Evolutionary conservation across 2,113 vertebrate genomes (phyloP).

Genomic region (Toxostoma redivivum): DNA sequence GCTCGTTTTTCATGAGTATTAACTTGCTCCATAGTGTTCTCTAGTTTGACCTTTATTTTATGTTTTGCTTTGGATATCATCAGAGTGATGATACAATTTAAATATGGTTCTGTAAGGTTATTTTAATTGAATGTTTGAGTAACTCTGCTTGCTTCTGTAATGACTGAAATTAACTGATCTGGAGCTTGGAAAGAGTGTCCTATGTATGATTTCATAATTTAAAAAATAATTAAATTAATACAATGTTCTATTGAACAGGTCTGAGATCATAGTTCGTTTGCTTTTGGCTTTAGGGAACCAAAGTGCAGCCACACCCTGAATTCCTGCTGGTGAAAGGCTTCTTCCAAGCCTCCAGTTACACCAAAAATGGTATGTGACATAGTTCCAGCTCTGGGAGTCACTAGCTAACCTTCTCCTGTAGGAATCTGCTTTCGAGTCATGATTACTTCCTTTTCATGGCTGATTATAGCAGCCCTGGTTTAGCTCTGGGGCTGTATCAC

Average conservation of each 20-base stretch:
- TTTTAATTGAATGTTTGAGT: slow-evolving; percentile 25
- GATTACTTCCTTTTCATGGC: background rate
- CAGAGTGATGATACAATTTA: slow-evolving; percentile 26
- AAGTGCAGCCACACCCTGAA: background rate
- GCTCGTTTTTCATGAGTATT: slow-evolving; percentile 41
- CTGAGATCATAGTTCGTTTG: slow-evolving; percentile 5
- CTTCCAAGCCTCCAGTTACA: background rate
- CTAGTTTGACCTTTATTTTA: slow-evolving; percentile 40
- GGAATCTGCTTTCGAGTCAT: background rate
- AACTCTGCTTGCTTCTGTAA: background rate
- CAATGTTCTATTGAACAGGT: background rate
- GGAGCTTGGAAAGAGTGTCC: background rate
- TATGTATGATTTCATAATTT: background rate
- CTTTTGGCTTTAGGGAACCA: background rate
- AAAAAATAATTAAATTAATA: background rate
- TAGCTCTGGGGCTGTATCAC: background rate
- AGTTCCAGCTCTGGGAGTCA: background rate
- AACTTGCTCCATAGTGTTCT: slow-evolving; percentile 5
- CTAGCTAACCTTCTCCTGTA: background rate
- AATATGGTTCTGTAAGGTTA: background rate
- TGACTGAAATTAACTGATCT: slow-evolving; percentile 2
- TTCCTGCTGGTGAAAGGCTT: background rate
- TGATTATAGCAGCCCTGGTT: background rate
- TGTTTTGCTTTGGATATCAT: slow-evolving; percentile 28
- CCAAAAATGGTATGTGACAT: background rate